Evolutionary conservation across 2,113 vertebrate genomes (phyloP).

Genomic region (Pelusios castaneus): DNA sequence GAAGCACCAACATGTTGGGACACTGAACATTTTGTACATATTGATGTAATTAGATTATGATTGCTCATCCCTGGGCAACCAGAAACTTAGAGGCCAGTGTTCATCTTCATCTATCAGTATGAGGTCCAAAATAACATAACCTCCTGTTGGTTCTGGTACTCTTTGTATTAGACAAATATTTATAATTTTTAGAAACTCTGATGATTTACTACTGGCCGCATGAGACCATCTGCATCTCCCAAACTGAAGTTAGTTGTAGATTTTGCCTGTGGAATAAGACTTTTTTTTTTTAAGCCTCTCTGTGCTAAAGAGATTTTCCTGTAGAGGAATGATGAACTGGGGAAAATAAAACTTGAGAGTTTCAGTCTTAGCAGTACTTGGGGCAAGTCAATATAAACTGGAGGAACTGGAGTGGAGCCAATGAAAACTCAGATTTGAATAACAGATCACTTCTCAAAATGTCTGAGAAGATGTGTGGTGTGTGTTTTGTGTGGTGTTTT

Average conservation of each 20-base stretch:
- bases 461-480: neutral
- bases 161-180: neutral
- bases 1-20: neutral
- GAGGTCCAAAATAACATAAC: neutral
- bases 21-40: neutral
- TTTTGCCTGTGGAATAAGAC: neutral
- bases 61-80: neutral
- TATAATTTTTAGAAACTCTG: neutral
- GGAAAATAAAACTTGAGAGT: constrained; percentile 44
- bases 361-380: neutral
- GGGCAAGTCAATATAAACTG: neutral
- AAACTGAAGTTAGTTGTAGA: neutral
- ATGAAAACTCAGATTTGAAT: neutral
- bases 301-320: neutral
- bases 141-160: neutral
- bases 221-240: neutral
- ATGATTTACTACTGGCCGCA: neutral
- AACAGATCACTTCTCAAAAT: neutral
- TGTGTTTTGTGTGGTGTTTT: no score
- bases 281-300: neutral
- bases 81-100: neutral
- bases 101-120: neutral
- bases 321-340: constrained; percentile 1
- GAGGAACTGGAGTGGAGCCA: neutral
- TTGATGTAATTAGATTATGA: neutral